phyloP scores from a whole-genome alignment of 1,140 invertebrate species.

The Pogonus chalceus region DNA sequence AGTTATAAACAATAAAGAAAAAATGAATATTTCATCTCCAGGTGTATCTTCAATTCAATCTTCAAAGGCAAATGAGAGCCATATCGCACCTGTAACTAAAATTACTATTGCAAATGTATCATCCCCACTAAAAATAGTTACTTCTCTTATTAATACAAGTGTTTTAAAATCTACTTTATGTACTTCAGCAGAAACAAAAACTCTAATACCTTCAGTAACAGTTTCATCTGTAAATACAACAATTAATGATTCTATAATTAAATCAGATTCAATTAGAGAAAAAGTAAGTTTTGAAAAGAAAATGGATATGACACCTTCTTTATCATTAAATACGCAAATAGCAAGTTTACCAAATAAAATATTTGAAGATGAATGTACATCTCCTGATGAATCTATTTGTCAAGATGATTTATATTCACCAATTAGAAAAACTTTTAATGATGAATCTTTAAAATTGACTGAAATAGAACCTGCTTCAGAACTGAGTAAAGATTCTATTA shows the following conservation, averaged over 20 bases:
- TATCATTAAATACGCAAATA: constrained; percentile 44
- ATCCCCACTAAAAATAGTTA: constrained; percentile 34
- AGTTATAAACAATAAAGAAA: background rate
- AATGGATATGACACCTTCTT: constrained; percentile 42
- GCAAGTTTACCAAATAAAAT: constrained; percentile 47
- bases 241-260: constrained; percentile 31
- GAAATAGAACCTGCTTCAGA: background rate
- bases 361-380: constrained; percentile 49
- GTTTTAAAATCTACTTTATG: too few relatives aligned
- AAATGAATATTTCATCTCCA: background rate
- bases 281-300: constrained; percentile 42
- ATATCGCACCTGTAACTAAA: too few relatives aligned
- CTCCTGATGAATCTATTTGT: constrained; percentile 42
- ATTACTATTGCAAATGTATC: too few relatives aligned
- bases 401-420: constrained; percentile 31
- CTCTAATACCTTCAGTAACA: constrained; percentile 27
- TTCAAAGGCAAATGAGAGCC: background rate
- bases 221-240: constrained; percentile 33
- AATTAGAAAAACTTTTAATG: background rate
- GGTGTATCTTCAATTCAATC: background rate
- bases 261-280: constrained; percentile 38
- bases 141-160: too few relatives aligned
- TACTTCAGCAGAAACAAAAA: background rate
- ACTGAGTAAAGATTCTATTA: background rate
- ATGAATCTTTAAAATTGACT: background rate